Conservation (phyloP, 2,113 vertebrate genomes). For the Ammodytes marinus region DNA sequence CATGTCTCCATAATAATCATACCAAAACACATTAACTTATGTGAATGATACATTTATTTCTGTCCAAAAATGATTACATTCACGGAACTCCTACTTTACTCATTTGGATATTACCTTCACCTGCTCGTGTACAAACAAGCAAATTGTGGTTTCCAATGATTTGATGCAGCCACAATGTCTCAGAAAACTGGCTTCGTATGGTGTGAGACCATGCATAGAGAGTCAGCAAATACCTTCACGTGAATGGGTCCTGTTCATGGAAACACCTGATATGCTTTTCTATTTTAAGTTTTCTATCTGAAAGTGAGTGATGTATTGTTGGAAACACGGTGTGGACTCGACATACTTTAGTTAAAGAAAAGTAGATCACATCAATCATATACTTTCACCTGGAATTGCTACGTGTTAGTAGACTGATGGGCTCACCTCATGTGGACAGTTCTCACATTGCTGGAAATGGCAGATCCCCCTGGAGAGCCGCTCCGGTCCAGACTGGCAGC, state of each 20-base stretch:
- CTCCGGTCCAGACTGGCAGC: slow-evolving; percentile 83
- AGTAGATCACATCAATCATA: neutral
- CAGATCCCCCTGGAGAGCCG: slow-evolving; percentile 87
- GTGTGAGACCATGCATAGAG: too few relatives aligned
- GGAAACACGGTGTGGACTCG: neutral
- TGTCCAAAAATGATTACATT: neutral
- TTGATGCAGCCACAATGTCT: neutral
- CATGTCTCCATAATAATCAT: neutral
- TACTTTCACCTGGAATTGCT: neutral
- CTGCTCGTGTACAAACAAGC: neutral
- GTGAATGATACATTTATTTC: neutral
- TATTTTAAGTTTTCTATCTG: neutral
- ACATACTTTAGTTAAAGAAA: neutral
- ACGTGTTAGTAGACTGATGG: neutral
- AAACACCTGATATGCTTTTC: neutral
- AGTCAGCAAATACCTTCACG: neutral
- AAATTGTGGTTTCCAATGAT: neutral
- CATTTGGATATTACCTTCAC: neutral
- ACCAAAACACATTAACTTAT: neutral
- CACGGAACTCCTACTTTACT: neutral
- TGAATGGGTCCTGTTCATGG: neutral
- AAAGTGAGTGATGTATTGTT: neutral
- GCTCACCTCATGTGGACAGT: slow-evolving; percentile 93
- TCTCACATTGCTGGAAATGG: slow-evolving; percentile 89
- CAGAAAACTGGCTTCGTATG: neutral